phyloP scores from a whole-genome alignment of 1,140 invertebrate genomes.

The Lucilia sericata region DNA sequence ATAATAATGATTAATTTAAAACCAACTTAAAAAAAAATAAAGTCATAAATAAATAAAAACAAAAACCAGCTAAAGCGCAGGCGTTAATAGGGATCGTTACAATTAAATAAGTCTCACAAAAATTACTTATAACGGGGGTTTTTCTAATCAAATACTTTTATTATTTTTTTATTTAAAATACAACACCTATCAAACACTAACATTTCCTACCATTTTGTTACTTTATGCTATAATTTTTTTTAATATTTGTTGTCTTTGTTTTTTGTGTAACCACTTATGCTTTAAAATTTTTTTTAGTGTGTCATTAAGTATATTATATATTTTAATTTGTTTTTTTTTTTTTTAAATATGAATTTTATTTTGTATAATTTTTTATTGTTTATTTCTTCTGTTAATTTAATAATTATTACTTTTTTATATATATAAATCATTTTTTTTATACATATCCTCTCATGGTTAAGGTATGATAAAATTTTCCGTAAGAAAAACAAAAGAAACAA shows the following conservation, averaged over 20 bases:
- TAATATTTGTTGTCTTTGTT: slow-evolving; percentile 8
- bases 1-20: not conserved
- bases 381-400: slow-evolving; percentile 36
- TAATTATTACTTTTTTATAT: slow-evolving; percentile 11
- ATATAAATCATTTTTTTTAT: slow-evolving; percentile 40
- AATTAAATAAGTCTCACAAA: slow-evolving; percentile 2
- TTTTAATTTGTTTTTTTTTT: slow-evolving; percentile 27
- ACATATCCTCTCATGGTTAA: slow-evolving; percentile 34
- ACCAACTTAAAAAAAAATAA: slow-evolving; percentile 21
- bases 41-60: slow-evolving; percentile 27
- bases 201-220: not conserved
- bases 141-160: slow-evolving; percentile 18
- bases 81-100: slow-evolving; percentile 33
- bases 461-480: slow-evolving; percentile 36
- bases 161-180: not conserved
- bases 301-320: slow-evolving; percentile 19
- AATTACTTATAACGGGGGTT: slow-evolving; percentile 4
- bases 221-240: not conserved
- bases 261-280: not conserved
- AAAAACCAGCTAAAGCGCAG: slow-evolving; percentile 26
- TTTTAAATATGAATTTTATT: slow-evolving; percentile 39
- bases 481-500: not conserved
- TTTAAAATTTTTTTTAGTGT: slow-evolving; percentile 36
- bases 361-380: slow-evolving; percentile 36
- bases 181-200: not conserved